phyloP scores from a whole-genome alignment of 2,113 vertebrate genomes.

The Hippotragus niger region DNA sequence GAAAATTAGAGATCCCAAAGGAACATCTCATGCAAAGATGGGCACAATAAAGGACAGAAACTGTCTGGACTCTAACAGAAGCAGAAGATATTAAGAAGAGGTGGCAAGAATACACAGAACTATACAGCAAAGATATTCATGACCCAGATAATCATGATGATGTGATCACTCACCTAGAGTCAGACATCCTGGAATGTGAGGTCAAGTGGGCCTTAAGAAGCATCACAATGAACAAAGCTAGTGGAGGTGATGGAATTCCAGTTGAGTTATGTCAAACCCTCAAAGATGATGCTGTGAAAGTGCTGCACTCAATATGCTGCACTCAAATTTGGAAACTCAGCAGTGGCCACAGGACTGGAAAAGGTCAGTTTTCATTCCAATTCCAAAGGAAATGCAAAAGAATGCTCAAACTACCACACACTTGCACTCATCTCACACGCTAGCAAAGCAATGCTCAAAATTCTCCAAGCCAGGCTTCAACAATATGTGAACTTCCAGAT shows the following conservation, averaged over 20 bases:
- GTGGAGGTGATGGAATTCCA: not conserved
- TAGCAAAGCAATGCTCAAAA: not conserved
- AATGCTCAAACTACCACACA: not conserved
- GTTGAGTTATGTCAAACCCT: not conserved
- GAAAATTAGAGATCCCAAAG: not conserved
- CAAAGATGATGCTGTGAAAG: not conserved
- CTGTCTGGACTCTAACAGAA: not conserved
- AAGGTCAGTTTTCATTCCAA: not conserved
- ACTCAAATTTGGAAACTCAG: not conserved
- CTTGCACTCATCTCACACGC: not conserved
- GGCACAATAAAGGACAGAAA: not conserved
- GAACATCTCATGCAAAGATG: not conserved
- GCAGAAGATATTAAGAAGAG: not conserved
- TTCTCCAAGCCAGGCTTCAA: not conserved
- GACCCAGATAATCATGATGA: not conserved
- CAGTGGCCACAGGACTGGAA: not conserved
- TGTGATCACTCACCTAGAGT: not conserved
- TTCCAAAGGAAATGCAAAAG: not conserved
- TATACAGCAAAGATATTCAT: not conserved
- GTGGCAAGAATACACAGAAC: not conserved
- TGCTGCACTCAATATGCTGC: not conserved
- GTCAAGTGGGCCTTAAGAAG: not conserved
- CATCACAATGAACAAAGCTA: not conserved
- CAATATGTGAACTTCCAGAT: not conserved
- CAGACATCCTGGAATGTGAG: not conserved